A percentile compares a stretch with the other conserved stretches of the same genome.
phyloP scores from a whole-genome alignment of 2,888 invertebrate species.

The Chrysolina oricalcia region DNA sequence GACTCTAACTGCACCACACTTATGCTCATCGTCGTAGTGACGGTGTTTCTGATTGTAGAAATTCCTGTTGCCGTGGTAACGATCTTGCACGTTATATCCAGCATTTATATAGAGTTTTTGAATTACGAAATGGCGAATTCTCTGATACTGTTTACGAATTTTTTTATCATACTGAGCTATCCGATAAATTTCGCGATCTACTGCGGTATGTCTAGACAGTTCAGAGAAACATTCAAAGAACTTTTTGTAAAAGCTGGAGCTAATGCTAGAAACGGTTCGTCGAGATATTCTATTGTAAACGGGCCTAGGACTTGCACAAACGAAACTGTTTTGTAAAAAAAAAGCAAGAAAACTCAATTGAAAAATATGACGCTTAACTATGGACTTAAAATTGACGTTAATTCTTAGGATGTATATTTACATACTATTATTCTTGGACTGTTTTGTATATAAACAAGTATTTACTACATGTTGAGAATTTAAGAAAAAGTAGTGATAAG shows the following conservation, averaged over 20 bases:
- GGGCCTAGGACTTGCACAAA: slow-evolving; percentile 89
- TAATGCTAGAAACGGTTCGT: slow-evolving; percentile 80
- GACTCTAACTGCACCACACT: slow-evolving; percentile 90
- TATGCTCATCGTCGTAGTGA: slow-evolving; percentile 91
- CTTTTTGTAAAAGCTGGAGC: slow-evolving; percentile 80
- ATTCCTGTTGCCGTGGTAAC: slow-evolving; percentile 90
- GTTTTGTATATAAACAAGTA: slow-evolving; percentile 42
- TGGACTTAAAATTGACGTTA: slow-evolving; percentile 53
- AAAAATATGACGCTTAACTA: slow-evolving; percentile 58
- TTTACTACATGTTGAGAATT: slow-evolving; percentile 37
- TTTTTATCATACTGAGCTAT: slow-evolving; percentile 92
- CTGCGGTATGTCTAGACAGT: slow-evolving; percentile 96
- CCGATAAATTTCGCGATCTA: slow-evolving; percentile 97
- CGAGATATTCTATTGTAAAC: slow-evolving; percentile 86
- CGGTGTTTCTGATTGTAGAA: slow-evolving; percentile 87
- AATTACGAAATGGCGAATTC: slow-evolving; percentile 87
- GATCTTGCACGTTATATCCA: slow-evolving; percentile 87
- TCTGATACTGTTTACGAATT: slow-evolving; percentile 88
- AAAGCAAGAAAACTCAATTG: slow-evolving; percentile 40
- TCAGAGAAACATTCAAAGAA: slow-evolving; percentile 93
- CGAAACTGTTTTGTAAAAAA: slow-evolving; percentile 84
- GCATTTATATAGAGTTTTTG: slow-evolving; percentile 78
- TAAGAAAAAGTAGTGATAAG: slow-evolving; percentile 24
- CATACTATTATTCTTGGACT: slow-evolving; percentile 26
- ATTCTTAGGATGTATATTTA: slow-evolving; percentile 49